Base-by-base conservation (phyloP, 2,797 vertebrate species). In the Sebastiscus tertius region DNA sequence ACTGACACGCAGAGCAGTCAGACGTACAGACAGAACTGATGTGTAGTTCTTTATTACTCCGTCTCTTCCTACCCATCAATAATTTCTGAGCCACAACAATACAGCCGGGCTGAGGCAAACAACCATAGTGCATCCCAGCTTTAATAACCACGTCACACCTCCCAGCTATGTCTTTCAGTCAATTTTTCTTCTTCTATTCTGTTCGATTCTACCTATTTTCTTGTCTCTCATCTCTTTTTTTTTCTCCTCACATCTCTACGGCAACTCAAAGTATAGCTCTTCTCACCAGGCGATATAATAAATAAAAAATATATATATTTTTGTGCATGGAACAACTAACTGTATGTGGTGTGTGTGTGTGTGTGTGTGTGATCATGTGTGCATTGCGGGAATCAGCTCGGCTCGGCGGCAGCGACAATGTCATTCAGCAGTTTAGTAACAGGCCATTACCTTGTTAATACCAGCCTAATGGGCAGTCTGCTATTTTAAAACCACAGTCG, bases 371-470 rank as follows among this genome's bases (percentile, higher is more conserved):
- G 65, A 14, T 75, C 83, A 72, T 81, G 88, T 79, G 81, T 82
- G 82, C 67, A 69, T 63, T 58, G 81, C 39, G 29, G 66, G 85
- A 82, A 84, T 82, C 83, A 62, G 83, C 81, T 75, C 62, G 56
- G 77, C 85, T 83, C 73, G 24, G 84, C 58, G 24, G 88, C 78
- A 72, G 87, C 85, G 56, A 88, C 94, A 95, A 94, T 94, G 94
- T 95, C 94, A 92, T 94, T 93, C 89, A 94, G 93, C 85, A 92
- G 94, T 96, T 95, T 96, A 97, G 96, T 94, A 96, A 96, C 89
- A 93, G 95, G 92, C 94, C 95, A 96, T 97, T 96, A 96, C 90
- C 94, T 95, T 89, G 94, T 94, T 96, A 96, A 97, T 97, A 96
- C 95, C 70, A 88, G 88, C 81, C 91, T 95, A 96, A 96, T 95